Percentiles rank a stretch among this genome's conserved stretches.
These are phyloP conservation scores for Caradrina kadenii DNA, from an alignment of 2,888 invertebrate species.

Conservation along the genomic window DNA sequence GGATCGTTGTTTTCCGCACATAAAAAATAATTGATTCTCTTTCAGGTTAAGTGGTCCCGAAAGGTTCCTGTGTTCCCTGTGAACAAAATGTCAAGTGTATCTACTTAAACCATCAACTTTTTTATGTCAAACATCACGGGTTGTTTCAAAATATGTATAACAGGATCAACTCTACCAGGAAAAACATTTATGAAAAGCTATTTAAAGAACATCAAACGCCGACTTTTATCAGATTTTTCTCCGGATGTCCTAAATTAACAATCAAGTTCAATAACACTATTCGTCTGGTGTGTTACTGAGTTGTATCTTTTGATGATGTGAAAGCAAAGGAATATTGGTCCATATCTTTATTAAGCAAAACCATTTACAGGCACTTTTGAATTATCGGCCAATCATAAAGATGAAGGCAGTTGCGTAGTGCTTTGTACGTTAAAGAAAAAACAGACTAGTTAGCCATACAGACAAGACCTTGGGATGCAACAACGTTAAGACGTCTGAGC, in stretches of 20 bases:
- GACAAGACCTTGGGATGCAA: background rate
- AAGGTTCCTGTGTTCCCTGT: background rate
- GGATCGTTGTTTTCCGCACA: background rate
- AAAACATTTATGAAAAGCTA: slow-evolving; percentile 41
- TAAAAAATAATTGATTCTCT: background rate
- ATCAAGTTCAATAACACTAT: slow-evolving; percentile 65
- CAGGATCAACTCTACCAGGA: slow-evolving; percentile 25
- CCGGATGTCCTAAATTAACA: slow-evolving; percentile 58
- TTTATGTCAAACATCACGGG: slow-evolving; percentile 17
- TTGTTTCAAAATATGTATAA: slow-evolving; percentile 22
- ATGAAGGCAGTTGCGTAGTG: no score
- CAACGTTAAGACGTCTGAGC: background rate
- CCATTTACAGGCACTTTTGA: no score
- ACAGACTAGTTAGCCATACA: background rate
- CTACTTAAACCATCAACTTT: slow-evolving; percentile 6
- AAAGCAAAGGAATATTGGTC: background rate
- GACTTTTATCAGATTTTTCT: slow-evolving; percentile 51
- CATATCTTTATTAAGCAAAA: background rate
- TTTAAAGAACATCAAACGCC: slow-evolving; percentile 46
- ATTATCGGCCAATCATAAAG: no score
- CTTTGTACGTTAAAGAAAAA: background rate
- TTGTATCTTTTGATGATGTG: slow-evolving; percentile 17
- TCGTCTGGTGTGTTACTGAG: slow-evolving; percentile 21
- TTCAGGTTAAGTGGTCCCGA: slow-evolving; percentile 1
- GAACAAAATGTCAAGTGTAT: background rate